Evolutionary conservation across 2,888 invertebrate species (phyloP), one percentile per base, ranked within the genome.

Genomic region (Merodon equestris): DNA sequence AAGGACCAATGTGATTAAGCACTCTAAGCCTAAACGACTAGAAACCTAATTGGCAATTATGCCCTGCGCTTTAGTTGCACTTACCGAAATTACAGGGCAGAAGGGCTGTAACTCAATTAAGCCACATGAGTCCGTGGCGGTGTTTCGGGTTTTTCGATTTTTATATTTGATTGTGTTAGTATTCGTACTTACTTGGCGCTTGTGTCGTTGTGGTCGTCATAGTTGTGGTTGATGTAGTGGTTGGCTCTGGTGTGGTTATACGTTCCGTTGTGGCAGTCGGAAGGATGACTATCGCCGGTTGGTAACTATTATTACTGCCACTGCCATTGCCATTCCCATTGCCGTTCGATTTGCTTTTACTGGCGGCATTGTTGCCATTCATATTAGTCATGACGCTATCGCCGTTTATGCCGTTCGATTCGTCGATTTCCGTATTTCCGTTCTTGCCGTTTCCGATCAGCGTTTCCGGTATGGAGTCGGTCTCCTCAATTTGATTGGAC

Each of bases 151-250:
- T 61, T 36, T n/a, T 34, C 1, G n/a, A 3, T 14, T 54, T 58
- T 58, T 57, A 44, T 53, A 18, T 18, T 57, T 42, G 34, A 60
- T 36, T 3, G 17, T 48, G 47, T 54, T 48, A n/a, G 14, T 48
- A 50, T 54, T 17, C 13, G 72, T 82, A 88, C 89, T 90, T 89
- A 91, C 91, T 90, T 88, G 91, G 91, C 67, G 91, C 90, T 83
- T 90, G 86, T 42, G 90, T 90, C 84, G 93, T 92, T 72, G 91
- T 89, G 75, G 81, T 81, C 61, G 61, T 75, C 74, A 75, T 75
- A 73, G 91, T 87, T 36, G 93, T 92, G 17, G 92, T 92, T 17
- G 92, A 91, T 60, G 92, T 91, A 84, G 87, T 87, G 86, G 88
- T 86, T 84, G 86, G 82, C 81, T 88, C 89, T 79, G 89, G 89